Conservation (phyloP, 2,888 invertebrate genomes). For the Erynnis tages region DNA sequence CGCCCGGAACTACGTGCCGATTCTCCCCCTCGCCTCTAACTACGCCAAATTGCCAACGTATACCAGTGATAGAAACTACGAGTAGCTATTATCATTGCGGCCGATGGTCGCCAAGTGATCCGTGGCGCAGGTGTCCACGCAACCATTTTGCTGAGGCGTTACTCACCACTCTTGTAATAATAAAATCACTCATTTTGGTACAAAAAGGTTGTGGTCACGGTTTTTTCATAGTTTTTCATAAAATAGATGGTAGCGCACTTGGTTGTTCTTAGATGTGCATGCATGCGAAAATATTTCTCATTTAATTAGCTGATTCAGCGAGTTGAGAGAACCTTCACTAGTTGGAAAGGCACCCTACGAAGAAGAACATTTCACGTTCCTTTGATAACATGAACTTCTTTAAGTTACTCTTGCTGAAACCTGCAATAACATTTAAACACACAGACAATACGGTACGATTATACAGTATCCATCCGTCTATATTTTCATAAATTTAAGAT, state of each 20-base stretch:
- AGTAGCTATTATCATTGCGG: slow-evolving; percentile 36
- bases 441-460: not conserved
- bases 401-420: too few relatives aligned
- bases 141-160: slow-evolving; percentile 28
- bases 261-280: too few relatives aligned
- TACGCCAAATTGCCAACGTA: slow-evolving; percentile 17
- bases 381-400: too few relatives aligned
- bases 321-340: too few relatives aligned
- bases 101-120: not conserved
- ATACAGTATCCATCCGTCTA: not conserved
- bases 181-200: too few relatives aligned
- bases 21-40: slow-evolving; percentile 50
- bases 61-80: slow-evolving; percentile 32
- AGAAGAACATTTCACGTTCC: too few relatives aligned
- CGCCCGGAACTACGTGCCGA: slow-evolving; percentile 72
- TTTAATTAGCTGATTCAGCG: too few relatives aligned
- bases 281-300: too few relatives aligned
- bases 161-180: not conserved
- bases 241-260: too few relatives aligned
- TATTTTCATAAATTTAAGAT: slow-evolving; percentile 45
- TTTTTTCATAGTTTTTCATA: too few relatives aligned
- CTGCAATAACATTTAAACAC: not conserved
- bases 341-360: too few relatives aligned
- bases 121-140: slow-evolving; percentile 23
- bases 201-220: too few relatives aligned